Evolutionary conservation across 2,797 vertebrate genomes (phyloP).

Genomic region (Lacerta viridis): DNA sequence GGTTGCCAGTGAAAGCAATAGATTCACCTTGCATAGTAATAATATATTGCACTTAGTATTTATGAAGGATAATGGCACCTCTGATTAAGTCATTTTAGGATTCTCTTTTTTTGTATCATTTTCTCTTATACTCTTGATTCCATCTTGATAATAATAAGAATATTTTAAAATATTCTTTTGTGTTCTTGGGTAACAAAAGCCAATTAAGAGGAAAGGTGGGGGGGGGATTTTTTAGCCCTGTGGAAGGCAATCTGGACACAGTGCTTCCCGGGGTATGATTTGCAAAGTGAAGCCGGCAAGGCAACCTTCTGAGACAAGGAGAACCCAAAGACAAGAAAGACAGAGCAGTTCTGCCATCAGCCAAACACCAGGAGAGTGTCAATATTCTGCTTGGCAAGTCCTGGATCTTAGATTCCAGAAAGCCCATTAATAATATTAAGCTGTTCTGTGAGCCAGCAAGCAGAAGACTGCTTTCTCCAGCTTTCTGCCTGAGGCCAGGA

Average conservation of each 20-base stretch:
- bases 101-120: no score
- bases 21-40: no score
- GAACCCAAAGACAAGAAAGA: neutral
- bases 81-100: no score
- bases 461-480: neutral
- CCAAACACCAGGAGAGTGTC: neutral
- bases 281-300: neutral
- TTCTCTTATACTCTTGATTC: no score
- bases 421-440: neutral
- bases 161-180: no score
- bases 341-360: neutral
- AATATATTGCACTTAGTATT: no score
- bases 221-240: fast-evolving
- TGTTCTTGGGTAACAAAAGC: no score
- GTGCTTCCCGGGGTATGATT: neutral
- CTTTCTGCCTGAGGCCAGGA: neutral
- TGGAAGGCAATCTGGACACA: neutral
- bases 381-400: neutral
- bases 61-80: no score
- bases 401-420: neutral
- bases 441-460: neutral
- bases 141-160: no score
- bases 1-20: no score
- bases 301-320: neutral
- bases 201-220: no score